Percentiles rank a stretch among this genome's conserved stretches.
These are phyloP conservation scores for Helostoma temminkii DNA, from an alignment of 2,797 vertebrate genomes.

Conservation along the genomic window DNA sequence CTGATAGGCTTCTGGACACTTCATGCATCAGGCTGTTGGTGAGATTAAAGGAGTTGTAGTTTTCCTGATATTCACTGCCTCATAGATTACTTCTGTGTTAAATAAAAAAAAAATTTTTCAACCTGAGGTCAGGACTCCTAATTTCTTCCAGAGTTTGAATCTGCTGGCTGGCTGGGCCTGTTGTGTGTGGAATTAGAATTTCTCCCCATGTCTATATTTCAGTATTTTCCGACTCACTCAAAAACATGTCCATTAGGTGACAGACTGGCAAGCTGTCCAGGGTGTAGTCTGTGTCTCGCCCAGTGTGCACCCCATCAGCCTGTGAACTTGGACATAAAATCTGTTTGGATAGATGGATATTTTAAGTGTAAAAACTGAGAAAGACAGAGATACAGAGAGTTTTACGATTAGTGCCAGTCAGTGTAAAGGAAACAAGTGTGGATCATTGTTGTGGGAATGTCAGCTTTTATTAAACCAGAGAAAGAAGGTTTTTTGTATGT, in stretches of 20 bases:
- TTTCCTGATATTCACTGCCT: conserved; percentile 25
- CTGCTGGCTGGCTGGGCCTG: neutral
- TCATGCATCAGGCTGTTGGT: conserved; percentile 26
- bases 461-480: conserved; percentile 45
- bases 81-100: conserved; percentile 20
- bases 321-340: neutral
- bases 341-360: conserved; percentile 6
- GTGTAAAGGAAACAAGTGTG: conserved; percentile 43
- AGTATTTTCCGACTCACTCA: neutral
- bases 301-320: neutral
- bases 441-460: conserved; percentile 27
- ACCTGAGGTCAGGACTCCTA: conserved; percentile 7
- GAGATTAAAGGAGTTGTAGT: conserved; percentile 28
- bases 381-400: conserved; percentile 10
- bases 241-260: neutral
- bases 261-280: neutral
- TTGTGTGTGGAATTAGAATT: neutral
- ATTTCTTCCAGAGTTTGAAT: conserved; percentile 8
- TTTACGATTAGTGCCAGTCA: conserved; percentile 4
- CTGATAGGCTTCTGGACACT: conserved; percentile 35
- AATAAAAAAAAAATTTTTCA: conserved; percentile 19
- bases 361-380: conserved; percentile 13
- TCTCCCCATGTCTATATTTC: conserved; percentile 1
- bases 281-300: neutral
- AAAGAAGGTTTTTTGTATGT: conserved; percentile 24